A percentile compares a stretch with the other conserved stretches of the same genome.
These are phyloP conservation scores for Stenopsyche tienmushanensis DNA, from an alignment of 1,140 invertebrate genomes.

Conservation along the genomic window DNA sequence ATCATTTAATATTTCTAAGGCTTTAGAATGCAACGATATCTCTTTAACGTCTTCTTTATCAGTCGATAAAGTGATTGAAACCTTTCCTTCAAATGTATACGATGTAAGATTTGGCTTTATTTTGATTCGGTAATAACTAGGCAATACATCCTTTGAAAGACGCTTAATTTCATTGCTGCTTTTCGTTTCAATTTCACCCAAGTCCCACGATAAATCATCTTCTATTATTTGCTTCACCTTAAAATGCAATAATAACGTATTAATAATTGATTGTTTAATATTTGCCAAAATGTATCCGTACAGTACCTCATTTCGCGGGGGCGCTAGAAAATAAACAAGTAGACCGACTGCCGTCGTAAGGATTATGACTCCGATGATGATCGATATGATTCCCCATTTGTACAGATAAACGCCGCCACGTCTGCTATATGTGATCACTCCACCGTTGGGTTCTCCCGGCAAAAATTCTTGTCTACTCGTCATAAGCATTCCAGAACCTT, in stretches of 20 bases:
- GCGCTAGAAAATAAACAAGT: slow-evolving; percentile 50
- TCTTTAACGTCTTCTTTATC: slow-evolving; percentile 46
- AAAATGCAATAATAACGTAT: background rate
- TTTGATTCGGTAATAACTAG: slow-evolving; percentile 68
- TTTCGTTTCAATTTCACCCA: slow-evolving; percentile 23
- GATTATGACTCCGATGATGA: slow-evolving; percentile 46
- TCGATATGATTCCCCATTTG: slow-evolving; percentile 46
- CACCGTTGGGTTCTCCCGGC: slow-evolving; percentile 47
- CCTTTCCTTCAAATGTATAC: slow-evolving; percentile 63
- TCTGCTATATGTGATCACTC: slow-evolving; percentile 48
- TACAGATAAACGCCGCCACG: slow-evolving; percentile 52
- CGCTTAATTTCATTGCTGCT: slow-evolving; percentile 46
- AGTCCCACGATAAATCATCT: slow-evolving; percentile 36
- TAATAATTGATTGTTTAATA: too few relatives aligned
- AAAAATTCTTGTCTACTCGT: slow-evolving; percentile 54
- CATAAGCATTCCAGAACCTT: slow-evolving; percentile 45
- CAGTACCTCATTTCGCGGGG: slow-evolving; percentile 20
- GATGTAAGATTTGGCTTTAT: slow-evolving; percentile 61
- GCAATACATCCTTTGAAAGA: slow-evolving; percentile 62
- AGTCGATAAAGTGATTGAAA: slow-evolving; percentile 58
- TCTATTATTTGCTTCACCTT: slow-evolving; percentile 24
- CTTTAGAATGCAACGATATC: slow-evolving; percentile 68
- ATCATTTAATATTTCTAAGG: slow-evolving; percentile 56
- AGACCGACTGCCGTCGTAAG: slow-evolving; percentile 48
- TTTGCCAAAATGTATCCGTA: too few relatives aligned